These are phyloP conservation scores for Harpalus rubripes DNA, from an alignment of 2,888 invertebrate genomes.

Conservation along the genomic window DNA sequence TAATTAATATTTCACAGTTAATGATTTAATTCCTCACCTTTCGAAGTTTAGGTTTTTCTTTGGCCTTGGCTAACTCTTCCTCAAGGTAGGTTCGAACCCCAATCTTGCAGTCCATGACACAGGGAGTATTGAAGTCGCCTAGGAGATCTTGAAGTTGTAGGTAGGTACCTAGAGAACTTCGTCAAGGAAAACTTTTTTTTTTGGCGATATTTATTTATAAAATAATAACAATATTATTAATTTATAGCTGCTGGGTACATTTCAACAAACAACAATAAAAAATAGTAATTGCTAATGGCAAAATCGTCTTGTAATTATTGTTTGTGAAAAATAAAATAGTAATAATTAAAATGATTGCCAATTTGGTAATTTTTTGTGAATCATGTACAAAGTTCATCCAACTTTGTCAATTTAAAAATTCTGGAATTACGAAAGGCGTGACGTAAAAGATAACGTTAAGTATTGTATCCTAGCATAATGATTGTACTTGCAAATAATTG, in stretches of 20 bases:
- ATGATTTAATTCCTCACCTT: conserved; percentile 80
- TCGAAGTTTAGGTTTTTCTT: conserved; percentile 94
- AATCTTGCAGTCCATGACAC: conserved; percentile 98
- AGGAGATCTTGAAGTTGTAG: conserved; percentile 95
- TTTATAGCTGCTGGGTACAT: neutral
- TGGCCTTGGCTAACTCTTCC: conserved; percentile 96
- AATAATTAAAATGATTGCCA: too few species aligned
- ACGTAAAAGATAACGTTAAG: neutral
- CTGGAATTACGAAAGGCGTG: neutral
- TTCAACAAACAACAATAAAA: neutral
- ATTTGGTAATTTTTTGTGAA: neutral
- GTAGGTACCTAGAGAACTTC: conserved; percentile 81
- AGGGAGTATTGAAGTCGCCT: conserved; percentile 94
- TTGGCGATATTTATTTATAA: too few species aligned
- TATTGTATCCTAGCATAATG: neutral
- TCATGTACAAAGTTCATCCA: neutral
- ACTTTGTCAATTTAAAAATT: neutral
- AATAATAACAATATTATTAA: too few species aligned
- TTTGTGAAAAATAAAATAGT: too few species aligned
- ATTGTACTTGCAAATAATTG: conserved; percentile 6
- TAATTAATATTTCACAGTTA: neutral
- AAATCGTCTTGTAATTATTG: too few species aligned
- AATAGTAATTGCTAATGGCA: too few species aligned
- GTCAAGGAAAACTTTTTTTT: conserved; percentile 14
- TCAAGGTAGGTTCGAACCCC: conserved; percentile 97